Percentiles rank a stretch among this genome's conserved stretches.
Conservation (phyloP, 2,113 vertebrate genomes). For the Burhinus oedicnemus region DNA sequence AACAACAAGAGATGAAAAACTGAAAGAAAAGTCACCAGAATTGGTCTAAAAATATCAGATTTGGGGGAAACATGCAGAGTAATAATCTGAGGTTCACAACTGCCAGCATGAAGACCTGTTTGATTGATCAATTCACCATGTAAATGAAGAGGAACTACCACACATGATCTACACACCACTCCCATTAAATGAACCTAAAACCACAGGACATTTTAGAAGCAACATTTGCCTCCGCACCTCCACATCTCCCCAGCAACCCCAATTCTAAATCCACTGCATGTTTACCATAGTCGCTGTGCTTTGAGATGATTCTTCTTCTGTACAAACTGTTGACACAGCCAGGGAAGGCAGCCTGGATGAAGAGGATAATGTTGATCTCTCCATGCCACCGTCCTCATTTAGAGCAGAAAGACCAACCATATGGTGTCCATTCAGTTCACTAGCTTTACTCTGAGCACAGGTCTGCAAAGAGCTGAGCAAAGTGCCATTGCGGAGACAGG, state of each 20-base stretch:
- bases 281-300: slow-evolving; percentile 71
- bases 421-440: slow-evolving; percentile 79
- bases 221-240: not conserved
- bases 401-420: slow-evolving; percentile 62
- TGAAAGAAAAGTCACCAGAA: not conserved
- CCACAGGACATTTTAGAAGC: not conserved
- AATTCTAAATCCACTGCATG: not conserved
- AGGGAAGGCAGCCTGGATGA: slow-evolving; percentile 71
- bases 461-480: slow-evolving; percentile 73
- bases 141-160: not conserved
- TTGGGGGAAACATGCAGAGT: not conserved
- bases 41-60: not conserved
- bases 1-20: not conserved
- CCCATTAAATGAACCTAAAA: not conserved
- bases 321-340: slow-evolving; percentile 65
- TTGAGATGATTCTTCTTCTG: slow-evolving; percentile 72
- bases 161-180: not conserved
- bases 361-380: slow-evolving; percentile 53
- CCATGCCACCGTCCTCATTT: slow-evolving; percentile 71
- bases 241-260: not conserved
- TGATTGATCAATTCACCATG: accelerated
- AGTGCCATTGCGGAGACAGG: slow-evolving; percentile 81
- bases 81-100: not conserved
- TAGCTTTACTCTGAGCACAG: slow-evolving; percentile 71
- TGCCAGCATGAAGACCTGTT: not conserved